Evolutionary conservation across 1,140 invertebrate species (phyloP), one percentile per base, ranked within the genome.

Genomic region (Onthophagus taurus): DNA sequence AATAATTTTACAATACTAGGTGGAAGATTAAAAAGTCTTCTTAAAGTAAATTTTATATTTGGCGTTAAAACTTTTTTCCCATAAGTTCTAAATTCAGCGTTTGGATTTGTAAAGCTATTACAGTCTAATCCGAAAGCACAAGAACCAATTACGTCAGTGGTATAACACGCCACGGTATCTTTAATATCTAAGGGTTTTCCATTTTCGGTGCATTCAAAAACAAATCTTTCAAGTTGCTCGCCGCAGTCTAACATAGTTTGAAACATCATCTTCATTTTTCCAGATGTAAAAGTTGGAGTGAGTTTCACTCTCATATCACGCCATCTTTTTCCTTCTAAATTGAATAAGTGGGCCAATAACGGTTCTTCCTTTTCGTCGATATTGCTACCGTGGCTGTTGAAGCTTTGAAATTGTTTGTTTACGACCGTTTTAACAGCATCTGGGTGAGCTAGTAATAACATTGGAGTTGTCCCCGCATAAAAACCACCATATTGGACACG

Each of bases 101-200:
- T 55, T 0, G 68, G 55, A 53, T 73, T 64, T 23, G 62, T 59
- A 13, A 76, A 64, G 7, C 74, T 67, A 34, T 74, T 71, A 45
- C 73, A 71, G 8, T 77, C 67, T 5, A 80, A 64, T 0, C 78
- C 78, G 52, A 78, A 79, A 6, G 72, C 76, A 20, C 75, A 71
- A 16, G 64, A 72, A 0, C 72, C 76, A 17, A 80, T 76, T 0
- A 77, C 71, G 54, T 81, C 78, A 31, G 76, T 78, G 0, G 74
- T 70, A 48, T 71, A 80, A 31, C 71, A 69, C 1, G 70, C 69
- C 26, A 76, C 69, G 1, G 77, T 50, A n/a, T 80, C 41, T 31
- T 43, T 43, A 7, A 43, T 20, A 17, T 43, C 29, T 14, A 41
- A 14, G 11, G 24, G 12, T 16, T 36, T 9, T 1, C 19, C 19